Base-by-base conservation (phyloP, 35 echinoderm and acorn worm species). In the Eucidaris tribuloides region DNA sequence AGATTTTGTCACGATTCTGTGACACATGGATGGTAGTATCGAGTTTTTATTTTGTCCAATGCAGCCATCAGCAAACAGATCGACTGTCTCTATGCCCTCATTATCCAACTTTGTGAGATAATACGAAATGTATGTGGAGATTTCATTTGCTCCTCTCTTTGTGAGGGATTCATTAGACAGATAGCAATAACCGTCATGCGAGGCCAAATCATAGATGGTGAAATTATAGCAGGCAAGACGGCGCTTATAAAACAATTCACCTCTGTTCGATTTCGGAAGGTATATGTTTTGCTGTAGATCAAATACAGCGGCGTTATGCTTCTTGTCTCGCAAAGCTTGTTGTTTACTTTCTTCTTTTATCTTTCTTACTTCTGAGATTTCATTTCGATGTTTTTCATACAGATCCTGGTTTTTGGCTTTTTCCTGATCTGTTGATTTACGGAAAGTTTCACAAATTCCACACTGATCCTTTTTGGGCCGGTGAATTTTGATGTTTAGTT, bases 381-480 rank as follows among this genome's bases (percentile, higher is more conserved):
- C 27, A 45, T 42, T 28, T 61, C 62, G 42, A 35, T 42, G 20
- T 23, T 42, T 68, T n/a, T 76, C 33, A 18, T 79, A 50, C 28
- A 23, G 30, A 30, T 18, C 39, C 39, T 27, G 64, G 18, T 68
- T 3, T 68, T 68, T 68, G 31, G 64, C n/a, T 34, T 36, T 18
- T 68, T 68, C 33, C 11, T 5, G 13, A 43, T 77, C 41, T 14
- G 19, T 62, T 61, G 19, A 28, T 7, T 62, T 9, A 59, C 33
- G 40, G 13, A 76, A 22, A 20, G 42, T 74, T 49, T 29, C 23
- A 24, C 46, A 86, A 5, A 80, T 17, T 36, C 30, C 63, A 32
- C 79, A 89, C 34, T 49, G 40, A 56, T 89, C 86, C 45, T 89
- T 82, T 46, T 89, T 82, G 3, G 78, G 86, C 31, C 31, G 42